Evolutionary conservation across 2,888 invertebrate genomes (phyloP).

Genomic region (Morpho helenor): DNA sequence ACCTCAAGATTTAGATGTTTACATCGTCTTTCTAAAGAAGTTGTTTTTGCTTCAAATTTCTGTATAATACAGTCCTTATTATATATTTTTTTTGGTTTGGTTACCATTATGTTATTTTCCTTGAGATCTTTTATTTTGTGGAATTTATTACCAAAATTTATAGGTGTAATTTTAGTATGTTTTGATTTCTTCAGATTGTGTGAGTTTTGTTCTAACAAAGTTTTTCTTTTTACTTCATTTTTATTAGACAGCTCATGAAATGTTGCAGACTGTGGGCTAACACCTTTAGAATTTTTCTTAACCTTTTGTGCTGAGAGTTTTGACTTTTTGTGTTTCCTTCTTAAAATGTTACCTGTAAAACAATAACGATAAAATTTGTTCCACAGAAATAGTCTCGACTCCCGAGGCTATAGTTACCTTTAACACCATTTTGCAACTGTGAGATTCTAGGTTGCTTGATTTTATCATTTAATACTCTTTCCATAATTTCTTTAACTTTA

Average conservation of each 20-base stretch:
- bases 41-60: slow-evolving; percentile 34
- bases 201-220: neutral
- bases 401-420: slow-evolving; percentile 42
- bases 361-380: neutral
- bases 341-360: slow-evolving; percentile 49
- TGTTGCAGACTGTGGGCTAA: neutral
- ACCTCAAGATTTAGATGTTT: slow-evolving; percentile 16
- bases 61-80: slow-evolving; percentile 23
- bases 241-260: neutral
- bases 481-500: slow-evolving; percentile 62
- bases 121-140: slow-evolving; percentile 2
- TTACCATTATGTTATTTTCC: slow-evolving; percentile 11
- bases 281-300: slow-evolving; percentile 17
- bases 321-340: slow-evolving; percentile 39
- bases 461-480: slow-evolving; percentile 57
- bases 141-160: neutral
- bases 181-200: slow-evolving; percentile 4
- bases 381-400: too few species aligned
- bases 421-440: slow-evolving; percentile 59
- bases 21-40: slow-evolving; percentile 34
- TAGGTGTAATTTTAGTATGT: slow-evolving; percentile 13
- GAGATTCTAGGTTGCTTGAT: slow-evolving; percentile 43
- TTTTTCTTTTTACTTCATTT: neutral
- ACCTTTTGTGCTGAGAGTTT: slow-evolving; percentile 1
- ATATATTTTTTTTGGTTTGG: slow-evolving; percentile 3